Percentiles rank a stretch among this genome's conserved stretches.
These are phyloP conservation scores for Sarcophaga rosellei DNA, from an alignment of 2,888 invertebrate species.

Conservation along the genomic window DNA sequence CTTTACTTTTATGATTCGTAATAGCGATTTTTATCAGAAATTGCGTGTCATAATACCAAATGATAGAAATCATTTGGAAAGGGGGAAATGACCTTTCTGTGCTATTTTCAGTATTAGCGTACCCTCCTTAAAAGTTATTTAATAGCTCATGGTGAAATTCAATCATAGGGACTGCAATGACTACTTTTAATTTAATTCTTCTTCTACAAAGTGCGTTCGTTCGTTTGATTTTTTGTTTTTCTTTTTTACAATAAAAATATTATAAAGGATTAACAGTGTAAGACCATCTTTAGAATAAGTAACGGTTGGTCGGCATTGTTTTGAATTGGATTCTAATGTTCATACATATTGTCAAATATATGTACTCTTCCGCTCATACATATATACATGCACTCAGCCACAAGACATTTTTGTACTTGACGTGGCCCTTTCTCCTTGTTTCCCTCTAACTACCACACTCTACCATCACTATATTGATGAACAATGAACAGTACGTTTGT, in stretches of 20 bases:
- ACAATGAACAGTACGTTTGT: constrained; percentile 55
- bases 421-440: background rate
- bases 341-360: constrained; percentile 7
- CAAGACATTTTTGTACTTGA: constrained; percentile 19
- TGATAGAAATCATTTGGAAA: background rate
- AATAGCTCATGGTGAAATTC: background rate
- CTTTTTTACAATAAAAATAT: constrained; percentile 34
- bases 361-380: constrained; percentile 9
- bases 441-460: too few species aligned
- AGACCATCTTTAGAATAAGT: constrained; percentile 45
- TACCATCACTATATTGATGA: background rate
- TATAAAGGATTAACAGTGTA: constrained; percentile 59
- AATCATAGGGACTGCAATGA: constrained; percentile 16
- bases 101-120: background rate
- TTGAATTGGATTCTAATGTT: constrained; percentile 17
- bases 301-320: constrained; percentile 37
- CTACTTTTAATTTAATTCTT: constrained; percentile 11
- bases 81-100: background rate
- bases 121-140: background rate
- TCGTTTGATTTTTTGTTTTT: background rate
- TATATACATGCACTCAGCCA: constrained; percentile 5
- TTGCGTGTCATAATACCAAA: too few species aligned
- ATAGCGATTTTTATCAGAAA: too few species aligned
- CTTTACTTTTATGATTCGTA: too few species aligned
- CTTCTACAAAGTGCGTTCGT: constrained; percentile 32